Evolutionary conservation across 2,797 vertebrate species (phyloP), one percentile per base, ranked within the genome.

Genomic region (Mormyrops boulengeri): DNA sequence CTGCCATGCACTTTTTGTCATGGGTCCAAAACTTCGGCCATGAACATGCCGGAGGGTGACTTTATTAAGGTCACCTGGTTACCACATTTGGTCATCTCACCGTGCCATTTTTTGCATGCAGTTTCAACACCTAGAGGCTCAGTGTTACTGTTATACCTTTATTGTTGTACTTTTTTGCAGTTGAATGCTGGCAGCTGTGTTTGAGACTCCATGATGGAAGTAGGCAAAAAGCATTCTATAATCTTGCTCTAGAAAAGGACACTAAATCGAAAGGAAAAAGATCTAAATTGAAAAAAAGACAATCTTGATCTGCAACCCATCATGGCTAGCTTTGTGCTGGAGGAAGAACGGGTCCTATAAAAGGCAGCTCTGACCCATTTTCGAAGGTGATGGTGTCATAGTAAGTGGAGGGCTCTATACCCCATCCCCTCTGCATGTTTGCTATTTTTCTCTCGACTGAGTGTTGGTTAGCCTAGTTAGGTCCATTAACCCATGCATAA

Each of bases 271-370:
- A 49, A 69, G 30, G 30, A 26, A 66, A 69, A 14, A 69, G 11
- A 34, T 69, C 11, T 69, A 69, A 30, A 69, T 30, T 69, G 62
- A 9, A 30, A 34, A 34, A 69, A 69, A 17, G 30, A 69, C 11
- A 5, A 34, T 53, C 30, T 57, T 17, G 57, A 50, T 53, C 7
- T 26, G 52, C 3, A 3, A 41, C 17, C 49, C 17, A 55, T 9
- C 34, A 30, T 26, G 14, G 26, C 12, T 87, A 7, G 52, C 34
- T 60, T 87, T 38, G 7, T 17, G 26, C n/a, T n/a, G 34, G 85
- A 87, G 85, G 85, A 53, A 87, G 49, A 87, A 53, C 50, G 6
- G 85, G 26, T 87, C 30, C 30, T 87, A 50, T 87, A 34, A 87
- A 57, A 53, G 30, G 50, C 14, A 49, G 26, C 12, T 30, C 53